These are phyloP conservation scores for Aromia moschata DNA, from an alignment of 2,888 invertebrate genomes.

Conservation along the genomic window DNA sequence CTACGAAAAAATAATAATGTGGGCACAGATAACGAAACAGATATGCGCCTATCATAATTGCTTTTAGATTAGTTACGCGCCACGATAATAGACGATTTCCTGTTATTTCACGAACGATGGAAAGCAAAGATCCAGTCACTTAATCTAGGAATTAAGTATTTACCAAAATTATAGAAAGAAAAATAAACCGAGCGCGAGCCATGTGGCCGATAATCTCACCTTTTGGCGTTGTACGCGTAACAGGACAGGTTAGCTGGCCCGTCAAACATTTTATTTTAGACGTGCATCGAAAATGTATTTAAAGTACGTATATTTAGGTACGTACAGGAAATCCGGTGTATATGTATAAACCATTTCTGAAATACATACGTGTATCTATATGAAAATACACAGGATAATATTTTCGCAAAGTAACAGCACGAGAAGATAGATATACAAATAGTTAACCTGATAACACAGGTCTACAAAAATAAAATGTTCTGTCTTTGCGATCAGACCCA, in stretches of 20 bases:
- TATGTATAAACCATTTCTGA: not conserved
- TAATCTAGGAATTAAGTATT: not conserved
- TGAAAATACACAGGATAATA: slow-evolving; percentile 8
- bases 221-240: not conserved
- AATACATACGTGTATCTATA: not conserved
- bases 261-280: slow-evolving; percentile 22
- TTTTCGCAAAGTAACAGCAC: slow-evolving; percentile 3
- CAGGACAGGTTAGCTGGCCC: not conserved
- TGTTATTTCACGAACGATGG: not conserved
- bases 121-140: not conserved
- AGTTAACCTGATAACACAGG: no score
- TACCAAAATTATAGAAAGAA: slow-evolving; percentile 9
- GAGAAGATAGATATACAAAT: slow-evolving; percentile 5
- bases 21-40: no score
- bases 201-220: slow-evolving; percentile 9
- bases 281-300: slow-evolving; percentile 21
- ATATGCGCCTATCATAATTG: no score
- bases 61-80: no score
- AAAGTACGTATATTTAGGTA: slow-evolving; percentile 25
- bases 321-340: slow-evolving; percentile 28
- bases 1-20: no score
- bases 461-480: no score
- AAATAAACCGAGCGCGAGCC: slow-evolving; percentile 1
- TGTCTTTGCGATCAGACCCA: no score
- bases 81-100: not conserved